These are phyloP conservation scores for Dinothrombium tinctorium DNA, from an alignment of 1,140 invertebrate species.

Conservation along the genomic window DNA sequence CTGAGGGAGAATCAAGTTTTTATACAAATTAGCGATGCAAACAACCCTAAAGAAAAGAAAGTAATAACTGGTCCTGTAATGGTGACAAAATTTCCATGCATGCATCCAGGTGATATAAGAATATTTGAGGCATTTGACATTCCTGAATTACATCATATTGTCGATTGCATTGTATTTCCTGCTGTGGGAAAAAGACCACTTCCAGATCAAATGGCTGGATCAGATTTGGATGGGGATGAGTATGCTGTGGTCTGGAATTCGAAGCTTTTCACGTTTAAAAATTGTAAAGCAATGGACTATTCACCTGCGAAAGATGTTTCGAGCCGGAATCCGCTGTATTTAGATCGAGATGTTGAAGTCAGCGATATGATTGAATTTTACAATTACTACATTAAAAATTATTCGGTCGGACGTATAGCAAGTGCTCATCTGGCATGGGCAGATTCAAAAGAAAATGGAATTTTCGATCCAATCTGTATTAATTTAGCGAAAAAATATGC, in stretches of 20 bases:
- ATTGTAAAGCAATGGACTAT: constrained; percentile 13
- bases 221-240: constrained; percentile 17
- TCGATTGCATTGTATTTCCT: constrained; percentile 25
- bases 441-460: constrained; percentile 14
- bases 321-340: not conserved
- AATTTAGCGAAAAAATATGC: constrained; percentile 16
- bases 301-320: not conserved
- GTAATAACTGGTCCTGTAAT: constrained; percentile 11
- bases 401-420: constrained; percentile 19
- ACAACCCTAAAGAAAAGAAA: constrained; percentile 11
- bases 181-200: constrained; percentile 21
- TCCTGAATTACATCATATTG: constrained; percentile 18
- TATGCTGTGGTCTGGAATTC: constrained; percentile 15
- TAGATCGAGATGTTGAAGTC: constrained; percentile 5
- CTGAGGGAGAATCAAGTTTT: too few relatives aligned
- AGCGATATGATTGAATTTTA: constrained; percentile 18
- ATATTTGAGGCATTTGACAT: constrained; percentile 21
- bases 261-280: constrained; percentile 9
- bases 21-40: too few relatives aligned
- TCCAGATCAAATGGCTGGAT: constrained; percentile 24
- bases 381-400: constrained; percentile 17
- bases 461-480: constrained; percentile 13
- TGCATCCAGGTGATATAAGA: constrained; percentile 23
- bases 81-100: constrained; percentile 22
- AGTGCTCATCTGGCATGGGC: constrained; percentile 17